Evolutionary conservation across 2,113 vertebrate species (phyloP), one percentile per base, ranked within the genome.

Genomic region (Ginglymostoma cirratum): DNA sequence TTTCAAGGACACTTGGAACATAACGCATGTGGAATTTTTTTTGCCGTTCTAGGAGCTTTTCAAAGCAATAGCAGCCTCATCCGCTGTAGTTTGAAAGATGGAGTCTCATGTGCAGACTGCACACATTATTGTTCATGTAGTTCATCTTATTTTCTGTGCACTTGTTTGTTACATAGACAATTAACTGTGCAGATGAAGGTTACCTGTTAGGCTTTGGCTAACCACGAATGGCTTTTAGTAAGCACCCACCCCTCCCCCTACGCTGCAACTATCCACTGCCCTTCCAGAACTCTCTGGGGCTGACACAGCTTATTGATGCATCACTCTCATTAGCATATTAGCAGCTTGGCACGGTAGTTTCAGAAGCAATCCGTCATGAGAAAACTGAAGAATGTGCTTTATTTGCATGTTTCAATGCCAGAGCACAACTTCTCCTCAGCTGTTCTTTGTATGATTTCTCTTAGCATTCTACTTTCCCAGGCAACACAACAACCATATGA

Each of bases 261-360:
- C 96, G 96, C 96, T 97, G 96, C 87, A 65, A 95, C 96, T 95
- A 96, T 96, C 96, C 96, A 96, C 96, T 96, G 96, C 97, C 97
- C 97, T 97, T 97, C 97, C 96, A 96, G 97, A 97, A 98, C 97
- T 97, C 98, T 97, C 98, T 96, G 97, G 72, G 97, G 98, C 98
- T 98, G 98, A 98, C 98, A 98, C 98, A 96, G 98, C 97, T 98
- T 98, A 98, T 97, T 98, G 98, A 98, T 98, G 98, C 98, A 97
- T 98, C 98, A 97, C 97, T 96, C 98, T 98, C 98, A 99, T 99
- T 99, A 99, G 97, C 98, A 98, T 98, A 97, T 98, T 98, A 97
- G 98, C 98, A 97, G 97, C 98, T 97, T 97, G 97, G 97, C 98
- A 98, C 97, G 97, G 98, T 97, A 97, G 97, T 98, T 98, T 98